A percentile compares a stretch with the other conserved stretches of the same genome.
Conservation (phyloP, 2,888 invertebrate species). For the Notodonta dromedarius region DNA sequence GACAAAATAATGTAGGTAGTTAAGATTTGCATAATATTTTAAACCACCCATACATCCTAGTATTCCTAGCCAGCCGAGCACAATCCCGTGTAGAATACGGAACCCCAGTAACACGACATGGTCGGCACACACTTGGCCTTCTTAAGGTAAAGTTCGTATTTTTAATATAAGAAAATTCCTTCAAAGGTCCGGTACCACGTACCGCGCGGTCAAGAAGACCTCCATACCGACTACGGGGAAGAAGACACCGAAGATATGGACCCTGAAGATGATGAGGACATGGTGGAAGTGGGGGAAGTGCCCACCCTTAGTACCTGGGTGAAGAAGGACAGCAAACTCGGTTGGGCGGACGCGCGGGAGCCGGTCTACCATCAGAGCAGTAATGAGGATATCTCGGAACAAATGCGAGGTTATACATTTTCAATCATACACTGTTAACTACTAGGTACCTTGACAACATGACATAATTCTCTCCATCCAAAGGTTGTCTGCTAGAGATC, state of each 20-base stretch:
- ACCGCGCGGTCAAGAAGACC: background rate
- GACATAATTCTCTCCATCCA: no score
- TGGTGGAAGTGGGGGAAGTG: background rate
- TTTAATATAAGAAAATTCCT: background rate
- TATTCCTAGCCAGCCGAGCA: no score
- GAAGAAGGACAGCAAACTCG: background rate
- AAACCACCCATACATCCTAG: no score
- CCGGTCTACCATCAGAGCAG: background rate
- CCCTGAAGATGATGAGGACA: slow-evolving; percentile 17
- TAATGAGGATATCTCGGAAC: background rate
- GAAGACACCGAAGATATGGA: slow-evolving; percentile 20
- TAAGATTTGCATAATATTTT: no score
- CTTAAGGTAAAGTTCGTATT: no score
- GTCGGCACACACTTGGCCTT: no score
- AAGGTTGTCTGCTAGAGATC: no score
- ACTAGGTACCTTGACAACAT: no score
- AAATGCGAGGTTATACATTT: background rate
- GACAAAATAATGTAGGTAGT: no score
- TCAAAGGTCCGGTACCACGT: slow-evolving; percentile 2
- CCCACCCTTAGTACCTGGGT: background rate
- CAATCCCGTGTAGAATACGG: no score
- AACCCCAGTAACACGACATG: no score
- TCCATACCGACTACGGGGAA: slow-evolving; percentile 19
- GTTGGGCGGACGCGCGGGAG: background rate
- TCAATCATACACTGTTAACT: no score